Evolutionary conservation across 1,140 invertebrate species (phyloP).

Genomic region (Thaumatotibia leucotreta): DNA sequence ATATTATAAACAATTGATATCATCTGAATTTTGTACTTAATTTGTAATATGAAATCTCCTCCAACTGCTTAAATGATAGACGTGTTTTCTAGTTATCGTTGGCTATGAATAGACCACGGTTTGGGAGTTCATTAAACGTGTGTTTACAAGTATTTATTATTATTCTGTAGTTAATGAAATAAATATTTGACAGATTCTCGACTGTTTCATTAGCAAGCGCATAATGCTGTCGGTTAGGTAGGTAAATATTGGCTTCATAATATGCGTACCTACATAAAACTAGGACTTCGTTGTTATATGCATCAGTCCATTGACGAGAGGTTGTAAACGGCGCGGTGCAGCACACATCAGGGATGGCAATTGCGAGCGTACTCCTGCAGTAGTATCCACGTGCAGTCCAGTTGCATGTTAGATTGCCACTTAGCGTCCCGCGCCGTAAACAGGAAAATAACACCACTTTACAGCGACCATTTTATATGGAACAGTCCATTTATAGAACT

Average conservation of each 20-base stretch:
- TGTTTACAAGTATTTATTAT: neutral
- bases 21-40: neutral
- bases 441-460: conserved; percentile 14
- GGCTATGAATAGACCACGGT: neutral
- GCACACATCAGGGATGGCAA: neutral
- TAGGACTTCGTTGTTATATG: too few relatives aligned
- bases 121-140: neutral
- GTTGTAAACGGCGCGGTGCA: neutral
- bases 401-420: conserved; percentile 12
- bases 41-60: neutral
- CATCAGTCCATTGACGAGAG: neutral
- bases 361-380: neutral
- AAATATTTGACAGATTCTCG: too few relatives aligned
- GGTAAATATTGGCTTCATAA: too few relatives aligned
- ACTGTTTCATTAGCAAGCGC: too few relatives aligned
- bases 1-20: conserved; percentile 21
- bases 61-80: too few relatives aligned
- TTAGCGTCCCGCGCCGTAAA: conserved; percentile 9
- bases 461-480: neutral
- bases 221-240: too few relatives aligned
- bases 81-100: neutral
- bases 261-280: too few relatives aligned
- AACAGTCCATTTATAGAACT: conserved; percentile 10
- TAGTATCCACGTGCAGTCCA: conserved; percentile 4
- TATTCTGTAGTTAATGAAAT: too few relatives aligned